Evolutionary conservation across 2,888 invertebrate species (phyloP).

Genomic region (Autographa pulchrina): DNA sequence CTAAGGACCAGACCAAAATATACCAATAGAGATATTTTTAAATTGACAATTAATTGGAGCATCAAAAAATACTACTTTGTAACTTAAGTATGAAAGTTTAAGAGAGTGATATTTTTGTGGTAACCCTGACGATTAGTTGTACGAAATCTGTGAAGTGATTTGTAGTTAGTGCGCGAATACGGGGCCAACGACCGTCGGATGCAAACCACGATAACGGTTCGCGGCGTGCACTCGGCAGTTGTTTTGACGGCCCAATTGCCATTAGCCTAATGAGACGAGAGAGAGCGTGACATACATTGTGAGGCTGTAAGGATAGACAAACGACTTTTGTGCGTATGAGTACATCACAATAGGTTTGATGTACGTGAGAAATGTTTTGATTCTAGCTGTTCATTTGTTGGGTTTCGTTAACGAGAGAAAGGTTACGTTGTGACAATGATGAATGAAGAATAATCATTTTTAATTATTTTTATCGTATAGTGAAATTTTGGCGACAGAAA

Average conservation of each 20-base stretch:
- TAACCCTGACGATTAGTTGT: constrained; percentile 72
- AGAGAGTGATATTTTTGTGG: constrained; percentile 27
- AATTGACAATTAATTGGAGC: too few species aligned
- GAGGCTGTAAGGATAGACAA: constrained; percentile 36
- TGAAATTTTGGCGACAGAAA: neutral
- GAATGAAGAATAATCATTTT: neutral
- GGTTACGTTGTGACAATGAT: neutral
- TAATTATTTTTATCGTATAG: neutral
- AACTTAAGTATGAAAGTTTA: neutral
- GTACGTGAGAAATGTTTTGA: constrained; percentile 8
- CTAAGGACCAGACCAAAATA: neutral
- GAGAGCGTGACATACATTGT: constrained; percentile 57
- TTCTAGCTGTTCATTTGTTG: neutral
- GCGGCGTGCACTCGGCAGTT: constrained; percentile 70
- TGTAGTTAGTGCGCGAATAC: constrained; percentile 77
- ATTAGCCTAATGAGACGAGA: constrained; percentile 69
- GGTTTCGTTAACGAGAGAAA: neutral
- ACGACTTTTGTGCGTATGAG: constrained; percentile 7
- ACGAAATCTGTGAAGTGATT: constrained; percentile 82
- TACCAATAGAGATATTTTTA: too few species aligned
- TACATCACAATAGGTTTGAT: constrained; percentile 1
- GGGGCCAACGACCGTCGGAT: constrained; percentile 80
- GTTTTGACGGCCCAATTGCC: constrained; percentile 74
- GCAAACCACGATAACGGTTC: constrained; percentile 78
- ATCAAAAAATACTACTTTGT: neutral